A percentile compares a stretch with the other conserved stretches of the same genome.
Conservation (phyloP, 2,113 vertebrate genomes). For the Labeo rohita region DNA sequence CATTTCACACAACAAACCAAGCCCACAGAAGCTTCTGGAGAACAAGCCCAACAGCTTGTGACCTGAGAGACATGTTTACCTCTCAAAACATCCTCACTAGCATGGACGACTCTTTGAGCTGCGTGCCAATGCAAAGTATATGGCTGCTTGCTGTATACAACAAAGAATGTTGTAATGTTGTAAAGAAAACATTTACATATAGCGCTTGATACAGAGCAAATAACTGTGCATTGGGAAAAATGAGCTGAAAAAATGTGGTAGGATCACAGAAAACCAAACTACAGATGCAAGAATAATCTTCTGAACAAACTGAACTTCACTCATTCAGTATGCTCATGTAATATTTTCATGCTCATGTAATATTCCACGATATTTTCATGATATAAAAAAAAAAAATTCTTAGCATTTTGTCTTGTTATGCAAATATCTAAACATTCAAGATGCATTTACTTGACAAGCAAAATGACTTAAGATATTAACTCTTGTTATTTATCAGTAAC, state of each 20-base stretch:
- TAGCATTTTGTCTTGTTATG: not conserved
- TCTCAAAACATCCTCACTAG: conserved; percentile 10
- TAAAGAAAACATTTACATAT: no score
- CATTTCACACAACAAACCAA: conserved; percentile 45
- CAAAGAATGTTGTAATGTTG: not conserved
- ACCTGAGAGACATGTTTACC: conserved; percentile 45
- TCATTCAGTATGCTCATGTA: not conserved
- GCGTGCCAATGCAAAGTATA: conserved; percentile 16
- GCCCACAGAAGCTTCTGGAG: conserved; percentile 55
- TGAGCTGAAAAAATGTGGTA: no score
- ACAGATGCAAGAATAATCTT: not conserved
- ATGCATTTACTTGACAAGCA: not conserved
- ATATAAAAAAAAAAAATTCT: not conserved
- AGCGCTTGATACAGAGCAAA: not conserved
- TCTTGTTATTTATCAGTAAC: not conserved
- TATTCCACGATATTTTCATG: not conserved
- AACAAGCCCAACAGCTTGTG: conserved; percentile 42
- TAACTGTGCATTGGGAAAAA: not conserved
- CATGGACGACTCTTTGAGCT: not conserved
- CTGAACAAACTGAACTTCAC: not conserved
- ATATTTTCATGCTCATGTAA: no score
- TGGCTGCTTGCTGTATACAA: not conserved
- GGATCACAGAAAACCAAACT: not conserved
- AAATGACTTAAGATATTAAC: not conserved
- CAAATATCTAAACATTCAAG: not conserved